A percentile compares a stretch with the other conserved stretches of the same genome.
Evolutionary conservation across 2,888 invertebrate species (phyloP).

Genomic region (Aricia artaxerxes): DNA sequence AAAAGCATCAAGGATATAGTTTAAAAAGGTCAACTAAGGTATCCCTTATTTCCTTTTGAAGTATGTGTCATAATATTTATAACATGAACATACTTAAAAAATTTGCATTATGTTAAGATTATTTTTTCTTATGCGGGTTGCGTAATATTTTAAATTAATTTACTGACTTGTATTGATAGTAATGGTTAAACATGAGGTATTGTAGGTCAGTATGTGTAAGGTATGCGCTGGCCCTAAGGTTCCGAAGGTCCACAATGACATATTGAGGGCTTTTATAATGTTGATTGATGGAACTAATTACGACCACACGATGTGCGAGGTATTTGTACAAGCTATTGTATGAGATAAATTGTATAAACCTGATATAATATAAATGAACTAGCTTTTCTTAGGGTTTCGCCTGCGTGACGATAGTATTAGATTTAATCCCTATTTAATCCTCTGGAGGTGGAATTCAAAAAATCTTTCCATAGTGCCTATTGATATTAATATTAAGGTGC

Average conservation of each 20-base stretch:
- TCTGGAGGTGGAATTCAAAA: too few relatives aligned
- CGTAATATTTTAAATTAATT: background rate
- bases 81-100: too few relatives aligned
- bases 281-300: slow-evolving; percentile 29
- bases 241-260: slow-evolving; percentile 24
- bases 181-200: background rate
- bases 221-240: slow-evolving; percentile 10
- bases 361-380: background rate
- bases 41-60: too few relatives aligned
- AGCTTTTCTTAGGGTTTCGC: too few relatives aligned
- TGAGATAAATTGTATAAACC: slow-evolving; percentile 2
- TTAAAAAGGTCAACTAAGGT: too few relatives aligned
- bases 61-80: too few relatives aligned
- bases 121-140: background rate
- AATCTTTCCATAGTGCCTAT: too few relatives aligned
- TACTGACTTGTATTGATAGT: background rate
- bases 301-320: background rate
- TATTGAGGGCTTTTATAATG: slow-evolving; percentile 18
- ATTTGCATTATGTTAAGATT: background rate
- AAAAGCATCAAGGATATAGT: too few relatives aligned
- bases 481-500: too few relatives aligned
- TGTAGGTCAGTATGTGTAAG: background rate
- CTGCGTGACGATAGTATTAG: too few relatives aligned
- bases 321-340: slow-evolving; percentile 8
- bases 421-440: too few relatives aligned